These are phyloP conservation scores for Poeciliopsis turrubarensis DNA, from an alignment of 2,113 vertebrate species.

Conservation along the genomic window DNA sequence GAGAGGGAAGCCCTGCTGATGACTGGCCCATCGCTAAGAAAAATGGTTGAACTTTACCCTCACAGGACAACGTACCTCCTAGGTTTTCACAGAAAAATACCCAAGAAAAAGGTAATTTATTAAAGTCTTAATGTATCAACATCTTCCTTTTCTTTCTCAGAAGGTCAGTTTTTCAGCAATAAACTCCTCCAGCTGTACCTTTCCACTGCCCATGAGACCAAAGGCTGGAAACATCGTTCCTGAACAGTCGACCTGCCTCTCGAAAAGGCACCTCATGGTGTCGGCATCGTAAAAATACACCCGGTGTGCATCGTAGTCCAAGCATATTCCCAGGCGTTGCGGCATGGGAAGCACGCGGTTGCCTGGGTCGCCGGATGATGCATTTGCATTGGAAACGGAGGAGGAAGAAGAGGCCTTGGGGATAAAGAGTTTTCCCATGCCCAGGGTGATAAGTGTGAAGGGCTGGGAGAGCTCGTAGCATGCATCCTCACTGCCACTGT, in stretches of 20 bases:
- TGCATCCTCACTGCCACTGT: constrained; percentile 96
- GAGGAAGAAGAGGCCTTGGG: constrained; percentile 83
- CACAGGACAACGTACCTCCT: constrained; percentile 23
- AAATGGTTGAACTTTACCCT: constrained; percentile 40
- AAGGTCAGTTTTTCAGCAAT: constrained; percentile 82
- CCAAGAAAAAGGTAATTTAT: constrained; percentile 1
- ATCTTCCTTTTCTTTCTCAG: constrained; percentile 41
- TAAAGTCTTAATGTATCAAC: neutral
- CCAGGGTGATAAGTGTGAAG: constrained; percentile 90
- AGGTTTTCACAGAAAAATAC: constrained; percentile 17
- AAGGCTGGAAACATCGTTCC: constrained; percentile 94
- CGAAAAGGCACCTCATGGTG: constrained; percentile 91
- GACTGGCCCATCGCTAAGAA: constrained; percentile 21
- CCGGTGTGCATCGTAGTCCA: constrained; percentile 89
- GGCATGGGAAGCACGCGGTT: constrained; percentile 90
- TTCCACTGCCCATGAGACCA: constrained; percentile 90
- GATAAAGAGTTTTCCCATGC: constrained; percentile 95
- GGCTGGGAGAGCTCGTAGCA: constrained; percentile 89
- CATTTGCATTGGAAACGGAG: constrained; percentile 74
- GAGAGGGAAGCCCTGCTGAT: neutral
- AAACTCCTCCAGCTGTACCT: constrained; percentile 87
- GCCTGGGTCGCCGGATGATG: constrained; percentile 73
- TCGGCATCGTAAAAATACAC: constrained; percentile 91
- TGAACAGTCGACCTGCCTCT: constrained; percentile 92
- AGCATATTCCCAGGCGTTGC: constrained; percentile 86